Evolutionary conservation across 2,888 invertebrate genomes (phyloP).

Genomic region (Drosophila acutilabella): DNA sequence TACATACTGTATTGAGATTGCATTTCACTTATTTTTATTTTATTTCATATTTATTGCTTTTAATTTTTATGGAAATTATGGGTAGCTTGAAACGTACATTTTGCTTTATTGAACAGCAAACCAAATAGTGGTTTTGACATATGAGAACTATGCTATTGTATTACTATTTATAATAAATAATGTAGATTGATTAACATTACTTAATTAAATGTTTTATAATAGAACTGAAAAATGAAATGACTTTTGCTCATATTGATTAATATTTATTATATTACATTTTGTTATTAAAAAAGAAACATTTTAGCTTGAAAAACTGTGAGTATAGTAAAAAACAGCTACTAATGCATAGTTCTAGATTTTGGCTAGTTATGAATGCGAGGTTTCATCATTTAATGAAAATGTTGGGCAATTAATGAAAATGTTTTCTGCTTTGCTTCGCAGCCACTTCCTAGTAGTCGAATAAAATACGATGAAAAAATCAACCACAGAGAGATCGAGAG

Average conservation of each 20-base stretch:
- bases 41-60: conserved; percentile 17
- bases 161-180: too few species aligned
- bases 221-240: too few species aligned
- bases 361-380: neutral
- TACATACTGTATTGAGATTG: conserved; percentile 15
- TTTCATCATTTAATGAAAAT: conserved; percentile 19
- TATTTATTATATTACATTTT: too few species aligned
- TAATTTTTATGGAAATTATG: neutral
- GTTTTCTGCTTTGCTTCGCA: conserved; percentile 24
- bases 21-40: conserved; percentile 10
- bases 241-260: too few species aligned
- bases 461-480: conserved; percentile 14
- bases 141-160: neutral
- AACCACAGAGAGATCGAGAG: conserved; percentile 9
- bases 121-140: neutral
- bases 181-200: too few species aligned
- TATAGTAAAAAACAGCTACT: conserved; percentile 6
- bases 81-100: neutral
- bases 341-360: conserved; percentile 3
- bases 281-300: too few species aligned
- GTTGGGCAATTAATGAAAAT: conserved; percentile 55
- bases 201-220: too few species aligned
- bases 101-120: neutral
- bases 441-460: conserved; percentile 22
- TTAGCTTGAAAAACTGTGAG: neutral